These are phyloP conservation scores for Pardalotus punctatus DNA, from an alignment of 2,113 vertebrate species.

Conservation along the genomic window DNA sequence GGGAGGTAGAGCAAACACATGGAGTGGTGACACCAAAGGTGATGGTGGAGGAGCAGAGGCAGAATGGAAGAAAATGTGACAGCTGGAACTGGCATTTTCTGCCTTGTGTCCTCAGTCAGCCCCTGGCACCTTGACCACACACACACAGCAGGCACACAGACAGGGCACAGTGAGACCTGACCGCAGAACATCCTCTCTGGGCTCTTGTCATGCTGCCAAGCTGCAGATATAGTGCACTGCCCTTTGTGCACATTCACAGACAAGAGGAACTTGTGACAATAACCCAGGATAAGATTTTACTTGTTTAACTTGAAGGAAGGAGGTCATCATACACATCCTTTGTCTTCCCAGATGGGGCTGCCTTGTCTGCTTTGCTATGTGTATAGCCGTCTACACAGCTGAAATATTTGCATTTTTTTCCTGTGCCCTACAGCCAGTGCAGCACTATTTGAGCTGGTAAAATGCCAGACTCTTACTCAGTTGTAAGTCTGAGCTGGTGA, in stretches of 20 bases:
- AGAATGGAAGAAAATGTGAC: not conserved
- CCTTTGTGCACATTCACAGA: not conserved
- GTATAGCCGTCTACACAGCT: not conserved
- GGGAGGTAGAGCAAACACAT: not conserved
- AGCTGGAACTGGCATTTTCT: not conserved
- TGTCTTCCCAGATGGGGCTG: not conserved
- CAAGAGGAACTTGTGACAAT: not conserved
- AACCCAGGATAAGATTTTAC: not conserved
- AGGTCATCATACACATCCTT: not conserved
- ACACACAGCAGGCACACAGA: not conserved
- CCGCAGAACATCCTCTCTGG: not conserved
- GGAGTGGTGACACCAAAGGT: not conserved
- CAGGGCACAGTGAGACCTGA: not conserved
- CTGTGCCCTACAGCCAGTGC: not conserved
- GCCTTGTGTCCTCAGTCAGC: not conserved
- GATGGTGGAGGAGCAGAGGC: not conserved
- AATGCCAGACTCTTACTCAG: slow-evolving; percentile 24
- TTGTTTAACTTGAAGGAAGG: not conserved
- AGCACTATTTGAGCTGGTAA: slow-evolving; percentile 32
- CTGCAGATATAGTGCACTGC: not conserved
- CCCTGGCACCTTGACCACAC: not conserved
- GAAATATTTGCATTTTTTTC: slow-evolving; percentile 33
- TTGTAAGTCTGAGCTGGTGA: slow-evolving; percentile 8
- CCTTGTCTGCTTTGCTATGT: slow-evolving; percentile 36
- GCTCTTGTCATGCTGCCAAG: not conserved